Evolutionary conservation across 1,140 invertebrate genomes (phyloP).

Genomic region (Megalopta genalis): DNA sequence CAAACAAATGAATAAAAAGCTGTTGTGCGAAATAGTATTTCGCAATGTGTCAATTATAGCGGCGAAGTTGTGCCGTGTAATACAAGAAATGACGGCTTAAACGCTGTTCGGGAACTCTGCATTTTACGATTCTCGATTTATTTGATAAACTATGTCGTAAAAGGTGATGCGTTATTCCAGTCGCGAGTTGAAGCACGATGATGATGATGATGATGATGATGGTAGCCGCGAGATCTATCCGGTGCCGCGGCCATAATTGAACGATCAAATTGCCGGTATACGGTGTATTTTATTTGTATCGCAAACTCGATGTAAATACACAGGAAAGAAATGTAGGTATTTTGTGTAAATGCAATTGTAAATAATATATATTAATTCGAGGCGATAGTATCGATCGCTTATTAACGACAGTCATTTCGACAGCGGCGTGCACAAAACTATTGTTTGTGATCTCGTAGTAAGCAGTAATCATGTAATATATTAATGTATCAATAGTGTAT

Average conservation of each 20-base stretch:
- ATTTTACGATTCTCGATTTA: constrained; percentile 42
- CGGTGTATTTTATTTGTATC: constrained; percentile 48
- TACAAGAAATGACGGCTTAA: constrained; percentile 5
- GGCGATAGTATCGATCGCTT: constrained; percentile 56
- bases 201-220: neutral
- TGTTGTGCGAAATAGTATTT: constrained; percentile 41
- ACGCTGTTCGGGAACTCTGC: constrained; percentile 23
- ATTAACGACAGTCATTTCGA: constrained; percentile 58
- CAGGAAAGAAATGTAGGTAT: constrained; percentile 55
- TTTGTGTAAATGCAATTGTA: constrained; percentile 68
- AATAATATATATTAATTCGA: constrained; percentile 55
- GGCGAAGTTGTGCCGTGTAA: constrained; percentile 37
- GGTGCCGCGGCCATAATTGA: neutral
- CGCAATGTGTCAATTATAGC: constrained; percentile 57
- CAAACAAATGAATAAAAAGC: neutral
- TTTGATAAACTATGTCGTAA: constrained; percentile 25
- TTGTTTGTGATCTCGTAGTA: constrained; percentile 57
- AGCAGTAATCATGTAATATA: constrained; percentile 58
- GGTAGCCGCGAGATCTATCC: constrained; percentile 2
- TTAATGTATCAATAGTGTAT: constrained; percentile 52
- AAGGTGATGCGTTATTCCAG: constrained; percentile 29
- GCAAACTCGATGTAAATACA: constrained; percentile 58
- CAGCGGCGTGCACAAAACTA: constrained; percentile 58
- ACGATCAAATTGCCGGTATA: constrained; percentile 28
- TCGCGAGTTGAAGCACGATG: constrained; percentile 19